Conservation (phyloP, 2,888 invertebrate genomes). For the Mystacides longicornis region DNA sequence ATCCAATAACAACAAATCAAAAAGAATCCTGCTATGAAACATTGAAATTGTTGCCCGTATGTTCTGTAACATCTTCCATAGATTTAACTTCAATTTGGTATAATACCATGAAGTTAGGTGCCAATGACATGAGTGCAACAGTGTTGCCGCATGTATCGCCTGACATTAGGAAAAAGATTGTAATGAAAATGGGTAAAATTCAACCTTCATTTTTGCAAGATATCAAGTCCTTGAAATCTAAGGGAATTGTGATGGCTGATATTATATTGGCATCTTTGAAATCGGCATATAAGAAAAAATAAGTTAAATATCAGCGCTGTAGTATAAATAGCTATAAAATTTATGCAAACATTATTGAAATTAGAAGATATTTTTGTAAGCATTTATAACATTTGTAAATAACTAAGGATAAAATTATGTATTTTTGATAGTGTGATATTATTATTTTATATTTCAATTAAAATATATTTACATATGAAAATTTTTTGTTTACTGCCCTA, state of each 20-base stretch:
- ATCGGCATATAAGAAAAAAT: constrained; percentile 10
- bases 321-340: background rate
- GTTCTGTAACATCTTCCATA: constrained; percentile 42
- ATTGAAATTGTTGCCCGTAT: constrained; percentile 42
- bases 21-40: constrained; percentile 40
- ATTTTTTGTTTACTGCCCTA: too few relatives aligned
- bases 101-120: constrained; percentile 42
- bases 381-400: too few relatives aligned
- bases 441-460: too few relatives aligned
- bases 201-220: constrained; percentile 29
- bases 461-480: too few relatives aligned
- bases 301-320: background rate
- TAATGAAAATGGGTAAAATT: constrained; percentile 40
- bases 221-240: constrained; percentile 21
- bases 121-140: constrained; percentile 41
- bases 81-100: constrained; percentile 45
- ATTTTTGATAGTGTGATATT: too few relatives aligned
- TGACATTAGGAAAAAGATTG: constrained; percentile 36
- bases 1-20: constrained; percentile 44
- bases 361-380: too few relatives aligned
- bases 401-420: too few relatives aligned
- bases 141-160: constrained; percentile 43
- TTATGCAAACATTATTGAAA: too few relatives aligned
- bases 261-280: constrained; percentile 21
- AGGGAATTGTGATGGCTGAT: constrained; percentile 21